Evolutionary conservation across 2,113 vertebrate species (phyloP).

Genomic region (Nerophis lumbriciformis): DNA sequence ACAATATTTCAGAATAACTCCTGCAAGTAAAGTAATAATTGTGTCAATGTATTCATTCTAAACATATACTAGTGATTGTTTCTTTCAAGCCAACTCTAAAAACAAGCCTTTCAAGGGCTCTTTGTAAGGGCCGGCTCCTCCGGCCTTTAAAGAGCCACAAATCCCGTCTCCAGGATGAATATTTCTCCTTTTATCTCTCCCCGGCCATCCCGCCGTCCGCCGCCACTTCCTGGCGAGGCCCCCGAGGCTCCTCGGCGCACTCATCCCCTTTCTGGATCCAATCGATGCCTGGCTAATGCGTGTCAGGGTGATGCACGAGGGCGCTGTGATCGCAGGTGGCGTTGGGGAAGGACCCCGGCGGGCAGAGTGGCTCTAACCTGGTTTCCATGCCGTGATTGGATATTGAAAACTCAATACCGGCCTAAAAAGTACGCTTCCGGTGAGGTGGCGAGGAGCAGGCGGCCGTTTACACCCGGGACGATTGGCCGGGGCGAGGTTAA

Average conservation of each 20-base stretch:
- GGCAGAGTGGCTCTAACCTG: constrained; percentile 32
- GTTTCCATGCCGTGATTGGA: constrained; percentile 41
- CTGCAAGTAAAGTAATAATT: no score
- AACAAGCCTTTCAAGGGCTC: no score
- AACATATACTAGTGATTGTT: no score
- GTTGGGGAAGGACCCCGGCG: constrained; percentile 14
- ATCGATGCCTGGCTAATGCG: constrained; percentile 16
- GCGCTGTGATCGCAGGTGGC: constrained; percentile 26
- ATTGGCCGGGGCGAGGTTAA: constrained; percentile 47
- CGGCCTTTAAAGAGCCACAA: no score
- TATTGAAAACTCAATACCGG: constrained; percentile 43
- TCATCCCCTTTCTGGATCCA: constrained; percentile 22
- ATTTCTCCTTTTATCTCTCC: no score
- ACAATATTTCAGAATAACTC: no score
- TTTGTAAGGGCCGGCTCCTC: no score
- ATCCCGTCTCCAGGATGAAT: no score
- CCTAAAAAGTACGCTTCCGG: constrained; percentile 29
- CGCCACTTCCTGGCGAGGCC: no score
- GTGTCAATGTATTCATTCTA: no score
- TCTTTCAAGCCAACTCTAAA: no score
- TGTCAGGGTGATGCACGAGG: constrained; percentile 23
- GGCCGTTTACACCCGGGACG: constrained; percentile 44
- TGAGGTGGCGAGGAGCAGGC: constrained; percentile 29
- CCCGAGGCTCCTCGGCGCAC: background rate
- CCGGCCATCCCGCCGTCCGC: no score